Evolutionary conservation across 2,113 vertebrate species (phyloP), one percentile per base, ranked within the genome.

Genomic region (Dunckerocampus dactyliophorus): DNA sequence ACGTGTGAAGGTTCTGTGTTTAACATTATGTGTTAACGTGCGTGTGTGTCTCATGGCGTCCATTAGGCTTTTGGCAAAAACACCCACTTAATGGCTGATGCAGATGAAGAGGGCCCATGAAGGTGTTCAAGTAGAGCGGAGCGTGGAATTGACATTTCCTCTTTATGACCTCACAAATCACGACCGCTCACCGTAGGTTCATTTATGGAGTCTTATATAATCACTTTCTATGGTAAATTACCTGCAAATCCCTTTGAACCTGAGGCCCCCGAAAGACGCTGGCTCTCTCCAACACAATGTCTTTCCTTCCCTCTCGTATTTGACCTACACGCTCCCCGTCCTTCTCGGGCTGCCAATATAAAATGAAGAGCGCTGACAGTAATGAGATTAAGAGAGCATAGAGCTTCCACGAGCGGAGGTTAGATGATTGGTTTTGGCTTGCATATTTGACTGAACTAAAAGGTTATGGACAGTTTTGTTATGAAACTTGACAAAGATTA

Each of bases 81-180:
- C 16, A 53, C 31, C 34, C 31, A 39, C 67, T 60, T 34, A 62
- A 67, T 65, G 69, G 62, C 46, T 28, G 61, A 65, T 47, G 47
- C 1, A 63, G 64, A 61, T 20, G 34, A 66, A 24, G 66, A 71
- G 60, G 48, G 63, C 13, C 59, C 59, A 43, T 62, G 56, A 63
- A 77, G 67, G 76, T 76, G 59, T 72, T 69, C 39, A 62, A 63
- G 59, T 62, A 72, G 60, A 68, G 49, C 42, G 63, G 48, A 80
- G 75, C 19, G 14, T 72, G 53, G 58, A 68, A 78, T 73, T 69
- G 61, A 78, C 71, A 67, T 80, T 82, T 82, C 64, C 72, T 72
- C 34, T 54, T 76, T 69, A 82, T 75, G 69, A 65, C 77, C 62
- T 50, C 45, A 51, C 67, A 77, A 76, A 81, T 74, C 51, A 64